These are phyloP conservation scores for Neodontobutis hainanensis DNA, from an alignment of 2,113 vertebrate genomes.

Conservation along the genomic window DNA sequence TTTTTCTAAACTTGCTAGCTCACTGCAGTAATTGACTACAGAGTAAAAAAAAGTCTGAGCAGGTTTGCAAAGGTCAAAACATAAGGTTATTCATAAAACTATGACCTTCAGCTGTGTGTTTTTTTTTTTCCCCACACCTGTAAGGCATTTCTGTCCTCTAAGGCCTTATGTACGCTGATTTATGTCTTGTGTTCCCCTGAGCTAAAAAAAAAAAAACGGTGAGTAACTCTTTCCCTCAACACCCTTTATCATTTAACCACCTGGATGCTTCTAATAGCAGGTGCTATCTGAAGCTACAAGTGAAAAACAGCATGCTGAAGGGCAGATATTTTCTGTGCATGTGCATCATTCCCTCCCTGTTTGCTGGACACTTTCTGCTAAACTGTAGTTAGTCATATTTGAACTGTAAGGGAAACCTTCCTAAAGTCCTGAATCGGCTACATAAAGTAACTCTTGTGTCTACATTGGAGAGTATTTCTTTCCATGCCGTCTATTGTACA, in stretches of 20 bases:
- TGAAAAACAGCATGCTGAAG: slow-evolving; percentile 8
- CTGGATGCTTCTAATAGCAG: slow-evolving; percentile 27
- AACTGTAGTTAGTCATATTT: slow-evolving; percentile 2
- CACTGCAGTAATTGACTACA: neutral
- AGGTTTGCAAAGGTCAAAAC: slow-evolving; percentile 5
- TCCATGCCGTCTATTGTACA: slow-evolving; percentile 7
- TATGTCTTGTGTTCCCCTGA: slow-evolving; percentile 17
- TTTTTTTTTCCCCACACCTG: neutral
- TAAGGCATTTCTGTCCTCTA: slow-evolving; percentile 15
- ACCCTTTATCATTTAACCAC: slow-evolving; percentile 2
- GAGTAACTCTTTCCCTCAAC: slow-evolving; percentile 17
- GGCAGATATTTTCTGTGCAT: slow-evolving; percentile 17
- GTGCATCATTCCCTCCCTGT: slow-evolving; percentile 19
- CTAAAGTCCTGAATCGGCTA: neutral
- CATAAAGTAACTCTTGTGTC: slow-evolving; percentile 6
- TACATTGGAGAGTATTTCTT: neutral
- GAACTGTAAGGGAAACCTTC: neutral
- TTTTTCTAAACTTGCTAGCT: too few species aligned
- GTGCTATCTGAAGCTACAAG: slow-evolving; percentile 10
- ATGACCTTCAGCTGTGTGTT: neutral
- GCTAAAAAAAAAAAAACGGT: neutral
- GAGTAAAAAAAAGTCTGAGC: slow-evolving; percentile 11
- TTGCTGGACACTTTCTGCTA: too few species aligned
- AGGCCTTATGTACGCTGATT: slow-evolving; percentile 26
- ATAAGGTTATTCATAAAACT: slow-evolving; percentile 24